These are phyloP conservation scores for Lathamus discolor DNA, from an alignment of 2,113 vertebrate genomes.

Conservation along the genomic window DNA sequence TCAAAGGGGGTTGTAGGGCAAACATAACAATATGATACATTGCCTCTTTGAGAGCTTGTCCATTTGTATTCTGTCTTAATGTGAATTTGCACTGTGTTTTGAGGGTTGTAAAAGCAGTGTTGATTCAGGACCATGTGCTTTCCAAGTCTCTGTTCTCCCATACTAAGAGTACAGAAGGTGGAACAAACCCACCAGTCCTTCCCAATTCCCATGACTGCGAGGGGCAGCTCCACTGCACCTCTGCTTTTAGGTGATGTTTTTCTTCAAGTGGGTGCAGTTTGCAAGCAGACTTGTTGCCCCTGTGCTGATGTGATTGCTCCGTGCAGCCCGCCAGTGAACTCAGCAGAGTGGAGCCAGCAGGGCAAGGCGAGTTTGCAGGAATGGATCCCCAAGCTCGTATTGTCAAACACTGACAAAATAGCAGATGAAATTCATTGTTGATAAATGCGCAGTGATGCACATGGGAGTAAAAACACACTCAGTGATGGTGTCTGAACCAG, in stretches of 20 bases:
- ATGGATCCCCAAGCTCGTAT: background rate
- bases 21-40: background rate
- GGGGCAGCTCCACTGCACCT: background rate
- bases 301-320: background rate
- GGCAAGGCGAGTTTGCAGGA: background rate
- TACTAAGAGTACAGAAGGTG: background rate
- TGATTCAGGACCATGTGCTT: background rate
- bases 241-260: background rate
- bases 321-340: background rate
- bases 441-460: slow-evolving; percentile 50
- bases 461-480: background rate
- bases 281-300: background rate
- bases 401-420: background rate
- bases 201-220: background rate
- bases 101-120: background rate
- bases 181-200: background rate
- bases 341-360: background rate
- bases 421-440: slow-evolving; percentile 11
- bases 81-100: fast-evolving
- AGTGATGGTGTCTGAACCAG: slow-evolving; percentile 19
- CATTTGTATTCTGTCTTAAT: background rate
- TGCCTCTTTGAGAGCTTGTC: background rate
- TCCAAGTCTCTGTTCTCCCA: background rate
- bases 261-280: background rate
- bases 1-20: background rate